Evolutionary conservation across 64 coral and sea anemone species (phyloP).

Genomic region (Stichodactyla helianthus): DNA sequence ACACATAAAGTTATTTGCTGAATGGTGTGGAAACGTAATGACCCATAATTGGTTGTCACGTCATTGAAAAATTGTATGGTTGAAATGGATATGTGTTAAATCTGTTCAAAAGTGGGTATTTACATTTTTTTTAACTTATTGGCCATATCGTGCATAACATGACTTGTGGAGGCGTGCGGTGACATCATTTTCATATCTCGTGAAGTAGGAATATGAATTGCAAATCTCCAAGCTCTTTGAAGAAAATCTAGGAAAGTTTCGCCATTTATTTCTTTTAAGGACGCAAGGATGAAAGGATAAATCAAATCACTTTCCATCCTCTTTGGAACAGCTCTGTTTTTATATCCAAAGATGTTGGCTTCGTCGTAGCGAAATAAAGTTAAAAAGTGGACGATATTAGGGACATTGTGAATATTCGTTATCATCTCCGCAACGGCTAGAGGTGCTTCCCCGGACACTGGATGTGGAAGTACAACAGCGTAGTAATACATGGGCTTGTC

Average conservation of each 20-base stretch:
- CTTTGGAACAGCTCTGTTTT: not conserved
- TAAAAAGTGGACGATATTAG: conserved; percentile 2
- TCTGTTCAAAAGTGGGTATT: not conserved
- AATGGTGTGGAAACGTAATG: no score
- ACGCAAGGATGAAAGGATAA: not conserved
- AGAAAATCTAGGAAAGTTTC: not conserved
- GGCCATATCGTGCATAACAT: not conserved
- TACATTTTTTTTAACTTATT: not conserved
- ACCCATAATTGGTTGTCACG: no score
- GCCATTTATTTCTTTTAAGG: not conserved
- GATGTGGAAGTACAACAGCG: not conserved
- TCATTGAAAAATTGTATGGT: no score
- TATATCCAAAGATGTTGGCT: conserved; percentile 16
- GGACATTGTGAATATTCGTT: not conserved
- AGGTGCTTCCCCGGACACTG: not conserved
- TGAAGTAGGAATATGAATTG: not conserved
- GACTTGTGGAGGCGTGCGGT: not conserved
- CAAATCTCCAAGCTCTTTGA: not conserved
- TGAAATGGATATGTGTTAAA: no score
- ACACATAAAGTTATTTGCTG: no score
- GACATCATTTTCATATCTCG: not conserved
- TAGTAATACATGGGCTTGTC: conserved; percentile 16
- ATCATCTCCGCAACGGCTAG: conserved; percentile 23
- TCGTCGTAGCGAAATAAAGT: not conserved
- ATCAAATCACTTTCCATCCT: conserved; percentile 19